Base-by-base conservation (phyloP, 2,797 vertebrate species). In the Morelia viridis region DNA sequence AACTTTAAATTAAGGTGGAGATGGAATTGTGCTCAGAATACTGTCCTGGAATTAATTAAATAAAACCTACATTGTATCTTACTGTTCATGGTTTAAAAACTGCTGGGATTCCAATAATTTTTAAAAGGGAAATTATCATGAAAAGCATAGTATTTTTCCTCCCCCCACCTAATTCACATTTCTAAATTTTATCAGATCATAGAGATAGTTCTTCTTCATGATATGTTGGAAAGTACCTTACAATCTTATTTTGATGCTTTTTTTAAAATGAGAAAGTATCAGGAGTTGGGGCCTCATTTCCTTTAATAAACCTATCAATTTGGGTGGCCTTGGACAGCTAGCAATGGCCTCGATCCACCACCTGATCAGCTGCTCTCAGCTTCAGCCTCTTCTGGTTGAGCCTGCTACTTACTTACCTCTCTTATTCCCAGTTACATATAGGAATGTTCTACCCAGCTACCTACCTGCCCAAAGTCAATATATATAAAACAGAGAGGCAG, bases 61-160 rank as follows among this genome's bases (percentile, higher is more conserved):
- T 95, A 95, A 96, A 97, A 95, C 96, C 96, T 96, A 95, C 96
- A 96, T 92, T 96, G 94, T 90, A 96, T 95, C 95, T 96, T 95
- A 95, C 93, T 95, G 95, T 95, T 96, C 94, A 93, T 96, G 96
- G 94, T 95, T 96, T 97, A 96, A 97, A 96, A 97, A 96, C 94
- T 95, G 95, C 95, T 97, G 96, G 96, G 95, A 95, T 95, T 96
- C 96, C 96, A 96, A 95, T 94, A 94, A 92, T 80, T 80, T 89
- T 89, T 31, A 19, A 60, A n/a, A 90, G 93, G 91, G 93, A 8
- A 50, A 1, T 57, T 35, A 93, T 88, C 92, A 8, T 50, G 93
- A 94, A 90, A 0, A 87, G 6, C 4, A 65, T 41, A 8, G 19
- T 0, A 56, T 4, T 88, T 95, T 87, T 80, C 28, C 41, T 92